These are phyloP conservation scores for Calonectris borealis DNA, from an alignment of 2,113 vertebrate genomes.

Conservation along the genomic window DNA sequence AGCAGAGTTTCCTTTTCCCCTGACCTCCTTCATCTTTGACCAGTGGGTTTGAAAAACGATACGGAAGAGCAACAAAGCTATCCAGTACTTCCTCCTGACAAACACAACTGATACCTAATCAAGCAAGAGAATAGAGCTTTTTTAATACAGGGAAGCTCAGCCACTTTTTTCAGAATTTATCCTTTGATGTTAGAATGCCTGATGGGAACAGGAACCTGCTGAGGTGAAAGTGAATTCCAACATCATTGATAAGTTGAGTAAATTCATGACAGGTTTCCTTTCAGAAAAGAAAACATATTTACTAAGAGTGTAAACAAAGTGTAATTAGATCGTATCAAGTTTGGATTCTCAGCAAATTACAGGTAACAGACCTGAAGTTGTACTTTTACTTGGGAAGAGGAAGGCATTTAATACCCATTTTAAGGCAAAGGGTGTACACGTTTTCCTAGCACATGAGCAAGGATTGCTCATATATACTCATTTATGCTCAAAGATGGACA, in stretches of 20 bases:
- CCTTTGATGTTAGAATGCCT: background rate
- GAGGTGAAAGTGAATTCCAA: background rate
- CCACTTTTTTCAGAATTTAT: background rate
- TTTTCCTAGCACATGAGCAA: background rate
- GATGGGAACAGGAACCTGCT: background rate
- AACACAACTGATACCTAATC: background rate
- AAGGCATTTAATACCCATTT: background rate
- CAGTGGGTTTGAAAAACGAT: background rate
- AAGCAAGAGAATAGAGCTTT: background rate
- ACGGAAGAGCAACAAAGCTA: background rate
- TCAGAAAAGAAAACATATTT: background rate
- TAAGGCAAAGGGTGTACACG: fast-evolving
- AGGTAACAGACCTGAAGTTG: background rate
- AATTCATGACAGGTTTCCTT: background rate
- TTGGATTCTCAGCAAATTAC: background rate
- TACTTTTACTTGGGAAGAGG: background rate
- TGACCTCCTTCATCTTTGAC: background rate
- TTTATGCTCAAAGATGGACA: background rate
- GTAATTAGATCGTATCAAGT: background rate
- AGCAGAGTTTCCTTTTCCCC: background rate
- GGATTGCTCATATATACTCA: background rate
- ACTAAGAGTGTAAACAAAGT: background rate
- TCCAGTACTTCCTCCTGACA: background rate
- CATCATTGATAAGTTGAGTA: background rate
- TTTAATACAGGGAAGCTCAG: background rate